A percentile compares a stretch with the other conserved stretches of the same genome.
These are phyloP conservation scores for Campylomormyrus tamandua DNA, from an alignment of 2,113 vertebrate genomes.

Conservation along the genomic window DNA sequence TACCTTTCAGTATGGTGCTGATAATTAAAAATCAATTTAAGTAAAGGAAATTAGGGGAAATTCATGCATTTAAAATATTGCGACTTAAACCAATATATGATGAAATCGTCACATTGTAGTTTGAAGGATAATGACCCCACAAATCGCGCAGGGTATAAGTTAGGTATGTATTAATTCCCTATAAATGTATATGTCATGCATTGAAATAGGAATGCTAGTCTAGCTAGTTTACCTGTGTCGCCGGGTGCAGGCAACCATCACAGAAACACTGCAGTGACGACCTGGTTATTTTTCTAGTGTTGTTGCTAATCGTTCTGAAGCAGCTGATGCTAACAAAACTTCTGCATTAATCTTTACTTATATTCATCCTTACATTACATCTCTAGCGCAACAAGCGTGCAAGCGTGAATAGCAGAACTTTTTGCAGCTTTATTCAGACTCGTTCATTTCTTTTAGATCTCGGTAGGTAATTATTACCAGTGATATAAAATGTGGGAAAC, in stretches of 20 bases:
- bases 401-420: not conserved
- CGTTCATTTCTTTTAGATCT: not conserved
- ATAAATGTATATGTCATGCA: not conserved
- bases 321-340: not conserved
- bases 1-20: not conserved
- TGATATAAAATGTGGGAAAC: constrained; percentile 1
- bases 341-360: not conserved
- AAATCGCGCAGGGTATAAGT: not conserved
- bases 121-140: not conserved
- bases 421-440: not conserved
- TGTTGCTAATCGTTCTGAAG: not conserved
- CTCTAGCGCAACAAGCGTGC: not conserved
- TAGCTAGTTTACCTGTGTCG: not conserved
- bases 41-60: not conserved
- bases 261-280: not conserved
- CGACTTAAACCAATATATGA: not conserved
- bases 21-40: not conserved
- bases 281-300: not conserved
- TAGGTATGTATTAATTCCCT: not conserved
- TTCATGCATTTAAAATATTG: not conserved
- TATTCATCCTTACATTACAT: not conserved
- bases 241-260: not conserved
- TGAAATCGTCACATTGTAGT: not conserved
- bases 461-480: not conserved
- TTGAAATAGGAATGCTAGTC: not conserved